Conservation (phyloP, 1,140 invertebrate genomes). For the Tetranychus cinnabarinus region DNA sequence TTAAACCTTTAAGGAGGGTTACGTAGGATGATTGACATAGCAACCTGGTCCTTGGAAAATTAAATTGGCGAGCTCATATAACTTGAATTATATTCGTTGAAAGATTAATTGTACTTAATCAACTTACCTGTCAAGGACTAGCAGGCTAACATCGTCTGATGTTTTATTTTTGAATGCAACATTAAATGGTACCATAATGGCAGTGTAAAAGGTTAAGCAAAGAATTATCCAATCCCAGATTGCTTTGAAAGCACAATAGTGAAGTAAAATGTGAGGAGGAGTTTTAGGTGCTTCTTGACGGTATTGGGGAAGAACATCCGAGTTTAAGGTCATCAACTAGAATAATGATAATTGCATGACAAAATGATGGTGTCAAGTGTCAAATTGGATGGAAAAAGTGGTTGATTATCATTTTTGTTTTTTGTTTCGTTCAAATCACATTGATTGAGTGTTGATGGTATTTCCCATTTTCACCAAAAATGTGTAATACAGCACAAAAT, state of each 20-base stretch:
- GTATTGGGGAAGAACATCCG: slow-evolving; percentile 95
- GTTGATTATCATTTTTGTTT: too few relatives aligned
- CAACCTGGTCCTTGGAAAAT: too few relatives aligned
- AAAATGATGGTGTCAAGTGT: too few relatives aligned
- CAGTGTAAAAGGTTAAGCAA: slow-evolving; percentile 97
- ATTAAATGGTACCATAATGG: slow-evolving; percentile 99
- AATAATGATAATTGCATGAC: not conserved
- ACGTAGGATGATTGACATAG: too few relatives aligned
- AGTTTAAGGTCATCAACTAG: slow-evolving; percentile 78
- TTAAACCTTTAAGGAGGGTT: too few relatives aligned
- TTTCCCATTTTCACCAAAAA: too few relatives aligned
- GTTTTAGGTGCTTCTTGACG: slow-evolving; percentile 98
- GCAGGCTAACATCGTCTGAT: slow-evolving; percentile 85
- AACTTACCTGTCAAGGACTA: slow-evolving; percentile 50
- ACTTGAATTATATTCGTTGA: too few relatives aligned
- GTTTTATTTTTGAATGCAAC: slow-evolving; percentile 99
- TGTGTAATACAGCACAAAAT: too few relatives aligned
- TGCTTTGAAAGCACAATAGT: slow-evolving; percentile 75
- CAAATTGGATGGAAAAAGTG: too few relatives aligned
- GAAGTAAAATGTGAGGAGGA: slow-evolving; percentile 83
- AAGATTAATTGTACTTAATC: not conserved
- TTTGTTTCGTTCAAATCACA: too few relatives aligned
- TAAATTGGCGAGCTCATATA: too few relatives aligned
- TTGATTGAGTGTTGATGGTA: too few relatives aligned
- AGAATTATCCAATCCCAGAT: slow-evolving; percentile 98